Percentiles rank a stretch among this genome's conserved stretches.
Evolutionary conservation across 2,888 invertebrate species (phyloP).

Genomic region (Ditylenchus weischeri): DNA sequence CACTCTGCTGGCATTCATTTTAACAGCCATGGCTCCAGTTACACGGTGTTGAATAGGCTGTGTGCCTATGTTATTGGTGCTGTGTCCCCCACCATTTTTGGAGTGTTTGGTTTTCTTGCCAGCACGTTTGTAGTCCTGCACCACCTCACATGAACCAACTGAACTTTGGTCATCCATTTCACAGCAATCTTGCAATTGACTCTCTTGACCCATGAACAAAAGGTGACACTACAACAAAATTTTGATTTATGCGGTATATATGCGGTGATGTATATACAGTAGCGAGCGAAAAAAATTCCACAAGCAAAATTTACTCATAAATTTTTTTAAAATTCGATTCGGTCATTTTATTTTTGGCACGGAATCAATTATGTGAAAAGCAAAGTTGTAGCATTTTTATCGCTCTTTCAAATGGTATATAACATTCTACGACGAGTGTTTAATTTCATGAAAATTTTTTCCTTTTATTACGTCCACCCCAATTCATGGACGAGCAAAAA

Average conservation of each 20-base stretch:
- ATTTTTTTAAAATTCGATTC: too few relatives aligned
- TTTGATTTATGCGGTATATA: not conserved
- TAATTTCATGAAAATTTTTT: too few relatives aligned
- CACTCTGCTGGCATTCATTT: constrained; percentile 41
- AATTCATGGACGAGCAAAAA: too few relatives aligned
- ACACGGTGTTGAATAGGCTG: constrained; percentile 45
- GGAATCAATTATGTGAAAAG: too few relatives aligned
- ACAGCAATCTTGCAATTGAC: constrained; percentile 48
- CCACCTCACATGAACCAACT: constrained; percentile 53
- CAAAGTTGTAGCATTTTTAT: too few relatives aligned
- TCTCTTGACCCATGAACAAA: constrained; percentile 41
- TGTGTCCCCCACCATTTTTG: constrained; percentile 14
- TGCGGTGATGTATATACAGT: too few relatives aligned
- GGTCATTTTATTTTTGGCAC: too few relatives aligned
- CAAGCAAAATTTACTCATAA: too few relatives aligned
- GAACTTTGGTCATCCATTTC: constrained; percentile 53
- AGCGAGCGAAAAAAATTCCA: too few relatives aligned
- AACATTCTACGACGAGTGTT: too few relatives aligned
- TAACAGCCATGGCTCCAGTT: constrained; percentile 50
- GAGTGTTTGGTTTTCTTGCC: constrained; percentile 24
- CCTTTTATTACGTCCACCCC: too few relatives aligned
- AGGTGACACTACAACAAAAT: constrained; percentile 46
- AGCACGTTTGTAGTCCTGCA: constrained; percentile 53
- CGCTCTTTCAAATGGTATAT: too few relatives aligned
- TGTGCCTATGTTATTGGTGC: constrained; percentile 33